Base-by-base conservation (phyloP, 2,888 invertebrate species). In the Stenchaetothrips biformis region DNA sequence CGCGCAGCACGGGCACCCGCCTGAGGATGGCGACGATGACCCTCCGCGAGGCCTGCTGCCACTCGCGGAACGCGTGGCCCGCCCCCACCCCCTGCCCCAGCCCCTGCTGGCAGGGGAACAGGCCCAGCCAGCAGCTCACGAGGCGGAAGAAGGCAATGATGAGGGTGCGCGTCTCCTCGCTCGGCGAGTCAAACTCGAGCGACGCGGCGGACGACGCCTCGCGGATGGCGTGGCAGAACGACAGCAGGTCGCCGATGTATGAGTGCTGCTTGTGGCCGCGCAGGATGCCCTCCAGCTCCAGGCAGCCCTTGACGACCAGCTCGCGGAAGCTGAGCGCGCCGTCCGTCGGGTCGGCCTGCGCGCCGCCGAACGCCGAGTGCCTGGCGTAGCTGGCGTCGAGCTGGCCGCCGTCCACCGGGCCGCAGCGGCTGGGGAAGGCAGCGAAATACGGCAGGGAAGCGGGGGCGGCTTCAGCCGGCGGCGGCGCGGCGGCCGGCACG, bases 111-210 rank as follows among this genome's bases (percentile, higher is more conserved):
- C 67, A 74, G 25, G 67, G 67, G 67, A 74, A 74, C 25, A 74
- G 67, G 25, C 67, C 67, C 21, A 74, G 67, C 67, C 67, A 74
- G 67, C 67, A 74, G 67, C 67, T 74, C 67, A 74, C 67, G 21
- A 74, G 67, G 25, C 67, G 67, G 67, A 74, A 74, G 67, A 74
- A 74, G 67, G 67, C 67, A 74, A 74, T 74, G 67, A 74, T 74
- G 67, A 74, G 67, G 21, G 67, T 25, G 21, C 67, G 67, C 25
- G 67, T 74, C 67, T 74, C 67, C 21, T 74, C 67, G 67, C 67
- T 25, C 21, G 67, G 67, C 21, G 67, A 21, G 67, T 74, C 67
- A 9, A 74, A 21, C 67, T 74, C 67, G 25, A n/a, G 25, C 9
- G 59, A 59, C 59, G 59, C 59, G 59, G 59, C 18, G 59, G 67